Evolutionary conservation across 2,888 invertebrate genomes (phyloP).

Genomic region (Ectemnius continuus): DNA sequence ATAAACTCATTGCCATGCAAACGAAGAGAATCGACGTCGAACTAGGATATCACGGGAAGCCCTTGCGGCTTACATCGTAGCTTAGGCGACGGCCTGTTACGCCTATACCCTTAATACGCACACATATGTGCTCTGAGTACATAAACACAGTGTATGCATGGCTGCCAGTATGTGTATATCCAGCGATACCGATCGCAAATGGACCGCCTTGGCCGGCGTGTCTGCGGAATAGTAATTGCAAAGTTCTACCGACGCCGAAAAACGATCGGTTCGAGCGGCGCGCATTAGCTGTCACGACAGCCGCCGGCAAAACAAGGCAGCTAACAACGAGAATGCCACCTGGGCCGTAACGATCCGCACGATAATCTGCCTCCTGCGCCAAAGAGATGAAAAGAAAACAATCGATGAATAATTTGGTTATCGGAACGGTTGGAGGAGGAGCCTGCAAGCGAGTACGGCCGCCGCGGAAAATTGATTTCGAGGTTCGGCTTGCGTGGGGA

Average conservation of each 20-base stretch:
- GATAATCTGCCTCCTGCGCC: conserved; percentile 42
- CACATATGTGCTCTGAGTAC: conserved; percentile 15
- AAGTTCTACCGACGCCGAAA: background rate
- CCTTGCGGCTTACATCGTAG: conserved; percentile 57
- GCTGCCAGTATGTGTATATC: conserved; percentile 1
- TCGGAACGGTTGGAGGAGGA: conserved; percentile 17
- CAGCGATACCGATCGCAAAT: conserved; percentile 52
- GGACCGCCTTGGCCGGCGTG: conserved; percentile 42
- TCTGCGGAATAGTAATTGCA: conserved; percentile 59
- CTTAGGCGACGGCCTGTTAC: conserved; percentile 49
- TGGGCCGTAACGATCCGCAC: conserved; percentile 32
- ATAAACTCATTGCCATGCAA: conserved; percentile 75
- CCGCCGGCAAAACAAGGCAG: conserved; percentile 27
- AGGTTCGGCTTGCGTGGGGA: conserved; percentile 16
- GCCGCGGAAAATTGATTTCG: conserved; percentile 49
- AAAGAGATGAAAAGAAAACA: conserved; percentile 60
- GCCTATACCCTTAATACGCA: conserved; percentile 3
- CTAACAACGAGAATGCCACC: conserved; percentile 31
- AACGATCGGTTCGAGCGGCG: conserved; percentile 15
- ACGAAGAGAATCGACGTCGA: conserved; percentile 67
- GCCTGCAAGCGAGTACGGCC: background rate
- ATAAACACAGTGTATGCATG: conserved; percentile 2
- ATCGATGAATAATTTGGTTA: conserved; percentile 60
- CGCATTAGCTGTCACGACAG: conserved; percentile 6
- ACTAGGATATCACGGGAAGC: conserved; percentile 59